Evolutionary conservation across 1,140 invertebrate genomes (phyloP).

Genomic region (Prorops nasuta): DNA sequence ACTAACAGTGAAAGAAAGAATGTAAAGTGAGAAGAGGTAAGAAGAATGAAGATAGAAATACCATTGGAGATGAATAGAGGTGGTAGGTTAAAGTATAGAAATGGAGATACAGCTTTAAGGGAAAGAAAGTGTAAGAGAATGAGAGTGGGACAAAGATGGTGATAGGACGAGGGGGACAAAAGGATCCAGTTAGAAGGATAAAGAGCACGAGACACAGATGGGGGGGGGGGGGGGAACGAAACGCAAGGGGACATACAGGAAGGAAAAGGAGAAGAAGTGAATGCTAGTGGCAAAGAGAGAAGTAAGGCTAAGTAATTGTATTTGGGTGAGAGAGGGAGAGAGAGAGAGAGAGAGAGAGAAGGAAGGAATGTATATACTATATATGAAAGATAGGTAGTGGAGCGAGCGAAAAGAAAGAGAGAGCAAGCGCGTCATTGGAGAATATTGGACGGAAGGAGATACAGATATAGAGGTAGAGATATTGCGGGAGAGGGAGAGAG

Average conservation of each 20-base stretch:
- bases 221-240: not conserved
- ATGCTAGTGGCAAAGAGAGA: too few relatives aligned
- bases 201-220: conserved; percentile 5
- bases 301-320: too few relatives aligned
- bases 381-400: not conserved
- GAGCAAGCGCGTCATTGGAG: not conserved
- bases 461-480: not conserved
- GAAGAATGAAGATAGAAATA: too few relatives aligned
- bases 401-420: not conserved
- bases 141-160: conserved; percentile 7
- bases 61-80: too few relatives aligned
- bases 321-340: not conserved
- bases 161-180: conserved; percentile 1
- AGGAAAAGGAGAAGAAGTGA: conserved; percentile 5
- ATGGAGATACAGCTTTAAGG: too few relatives aligned
- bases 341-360: conserved; percentile 3
- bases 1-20: too few relatives aligned
- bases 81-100: too few relatives aligned
- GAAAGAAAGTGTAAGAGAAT: too few relatives aligned
- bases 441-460: not conserved
- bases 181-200: conserved; percentile 8
- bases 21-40: too few relatives aligned
- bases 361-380: not conserved
- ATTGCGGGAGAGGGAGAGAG: not conserved
- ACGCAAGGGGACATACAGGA: not conserved